These are phyloP conservation scores for Odontothrips loti DNA, from an alignment of 2,888 invertebrate genomes.

Conservation along the genomic window DNA sequence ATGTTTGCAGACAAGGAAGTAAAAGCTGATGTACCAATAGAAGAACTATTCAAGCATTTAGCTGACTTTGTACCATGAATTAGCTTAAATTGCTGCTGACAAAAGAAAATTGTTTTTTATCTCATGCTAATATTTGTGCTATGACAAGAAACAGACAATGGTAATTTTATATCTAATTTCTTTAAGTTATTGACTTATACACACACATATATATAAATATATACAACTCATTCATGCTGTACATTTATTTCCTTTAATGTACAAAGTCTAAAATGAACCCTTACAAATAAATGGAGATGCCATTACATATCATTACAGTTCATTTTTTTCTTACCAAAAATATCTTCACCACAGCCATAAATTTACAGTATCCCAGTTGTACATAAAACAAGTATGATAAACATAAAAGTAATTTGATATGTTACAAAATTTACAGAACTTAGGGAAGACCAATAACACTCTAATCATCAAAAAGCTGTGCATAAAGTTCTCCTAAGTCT, in stretches of 20 bases:
- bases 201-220: too few relatives aligned
- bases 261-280: not conserved
- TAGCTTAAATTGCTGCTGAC: not conserved
- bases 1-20: not conserved
- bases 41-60: not conserved
- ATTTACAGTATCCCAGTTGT: not conserved
- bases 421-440: too few relatives aligned
- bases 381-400: not conserved
- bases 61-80: constrained; percentile 4
- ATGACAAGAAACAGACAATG: too few relatives aligned
- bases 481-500: constrained; percentile 69
- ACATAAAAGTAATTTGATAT: too few relatives aligned
- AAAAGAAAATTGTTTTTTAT: too few relatives aligned
- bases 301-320: too few relatives aligned
- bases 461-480: constrained; percentile 59
- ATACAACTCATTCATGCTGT: too few relatives aligned
- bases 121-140: too few relatives aligned
- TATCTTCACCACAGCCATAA: not conserved
- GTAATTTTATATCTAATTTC: too few relatives aligned
- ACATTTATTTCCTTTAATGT: not conserved
- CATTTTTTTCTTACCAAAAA: too few relatives aligned
- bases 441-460: not conserved
- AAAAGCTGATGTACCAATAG: not conserved
- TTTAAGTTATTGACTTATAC: too few relatives aligned
- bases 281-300: too few relatives aligned